These are phyloP conservation scores for Centropus bengalensis DNA, from an alignment of 2,113 vertebrate species.

Conservation along the genomic window DNA sequence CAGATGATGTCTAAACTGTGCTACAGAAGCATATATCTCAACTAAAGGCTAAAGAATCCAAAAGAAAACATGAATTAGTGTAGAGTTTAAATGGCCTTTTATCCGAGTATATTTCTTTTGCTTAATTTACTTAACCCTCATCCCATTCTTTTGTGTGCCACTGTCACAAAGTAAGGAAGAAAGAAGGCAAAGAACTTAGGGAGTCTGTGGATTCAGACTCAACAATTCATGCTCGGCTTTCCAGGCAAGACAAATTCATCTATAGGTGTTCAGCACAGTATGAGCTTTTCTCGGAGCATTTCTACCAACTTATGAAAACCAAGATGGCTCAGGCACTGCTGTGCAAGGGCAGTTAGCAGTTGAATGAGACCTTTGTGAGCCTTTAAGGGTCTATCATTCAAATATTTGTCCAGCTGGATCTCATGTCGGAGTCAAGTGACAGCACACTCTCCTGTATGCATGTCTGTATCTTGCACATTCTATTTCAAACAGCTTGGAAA, in stretches of 20 bases:
- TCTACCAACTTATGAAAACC: background rate
- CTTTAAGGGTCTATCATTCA: background rate
- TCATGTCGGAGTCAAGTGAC: background rate
- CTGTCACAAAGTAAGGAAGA: background rate
- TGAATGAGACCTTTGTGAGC: background rate
- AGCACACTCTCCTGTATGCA: background rate
- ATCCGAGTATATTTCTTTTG: background rate
- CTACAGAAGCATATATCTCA: background rate
- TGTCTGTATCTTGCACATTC: background rate
- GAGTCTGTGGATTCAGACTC: background rate
- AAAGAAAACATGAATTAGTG: background rate
- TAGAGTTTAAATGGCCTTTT: background rate
- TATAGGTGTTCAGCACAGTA: background rate
- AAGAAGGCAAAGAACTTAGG: accelerated
- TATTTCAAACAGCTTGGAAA: background rate
- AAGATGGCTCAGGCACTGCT: background rate
- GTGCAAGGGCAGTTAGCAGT: background rate
- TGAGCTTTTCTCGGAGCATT: background rate
- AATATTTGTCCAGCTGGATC: conserved; percentile 29
- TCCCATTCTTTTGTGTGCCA: background rate
- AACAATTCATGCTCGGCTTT: background rate
- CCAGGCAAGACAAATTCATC: background rate
- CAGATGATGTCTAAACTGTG: accelerated
- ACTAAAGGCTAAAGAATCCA: background rate
- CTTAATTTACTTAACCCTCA: background rate